A percentile compares a stretch with the other conserved stretches of the same genome.
phyloP scores from a whole-genome alignment of 2,797 vertebrate species.

The Xerus rutilus region DNA sequence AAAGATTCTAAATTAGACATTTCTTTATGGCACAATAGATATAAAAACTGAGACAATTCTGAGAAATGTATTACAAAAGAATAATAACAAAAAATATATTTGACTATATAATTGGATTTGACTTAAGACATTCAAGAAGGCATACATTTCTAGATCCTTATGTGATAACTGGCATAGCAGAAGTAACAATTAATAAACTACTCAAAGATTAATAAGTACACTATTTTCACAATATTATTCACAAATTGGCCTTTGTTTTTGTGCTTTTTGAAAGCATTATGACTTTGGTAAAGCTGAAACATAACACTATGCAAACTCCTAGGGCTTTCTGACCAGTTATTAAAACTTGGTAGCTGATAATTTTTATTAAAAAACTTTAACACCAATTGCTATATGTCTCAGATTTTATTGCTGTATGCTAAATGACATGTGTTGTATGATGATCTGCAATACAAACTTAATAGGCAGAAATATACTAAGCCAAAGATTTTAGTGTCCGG shows the following conservation, averaged over 20 bases:
- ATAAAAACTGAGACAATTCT: conserved; percentile 20
- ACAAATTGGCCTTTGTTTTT: conserved; percentile 63
- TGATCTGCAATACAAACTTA: neutral
- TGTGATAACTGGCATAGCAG: neutral
- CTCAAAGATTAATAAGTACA: conserved; percentile 18
- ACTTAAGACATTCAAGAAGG: conserved; percentile 27
- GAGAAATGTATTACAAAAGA: conserved; percentile 23
- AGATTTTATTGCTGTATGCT: neutral
- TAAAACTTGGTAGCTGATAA: neutral
- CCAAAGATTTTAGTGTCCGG: neutral
- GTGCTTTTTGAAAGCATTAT: conserved; percentile 58
- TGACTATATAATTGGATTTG: neutral
- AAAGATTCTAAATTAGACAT: neutral
- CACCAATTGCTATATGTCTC: neutral
- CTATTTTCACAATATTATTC: conserved; percentile 66
- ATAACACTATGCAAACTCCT: neutral
- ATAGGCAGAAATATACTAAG: neutral
- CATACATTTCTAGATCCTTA: conserved; percentile 2
- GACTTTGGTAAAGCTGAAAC: neutral
- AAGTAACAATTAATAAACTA: neutral
- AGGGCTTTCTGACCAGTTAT: conserved; percentile 39
- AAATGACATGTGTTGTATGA: conserved; percentile 33
- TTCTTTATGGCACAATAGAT: neutral
- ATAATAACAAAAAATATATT: neutral
- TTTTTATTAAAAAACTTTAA: conserved; percentile 31